phyloP scores from a whole-genome alignment of 2,888 invertebrate genomes.

The Parnassius mnemosyne region DNA sequence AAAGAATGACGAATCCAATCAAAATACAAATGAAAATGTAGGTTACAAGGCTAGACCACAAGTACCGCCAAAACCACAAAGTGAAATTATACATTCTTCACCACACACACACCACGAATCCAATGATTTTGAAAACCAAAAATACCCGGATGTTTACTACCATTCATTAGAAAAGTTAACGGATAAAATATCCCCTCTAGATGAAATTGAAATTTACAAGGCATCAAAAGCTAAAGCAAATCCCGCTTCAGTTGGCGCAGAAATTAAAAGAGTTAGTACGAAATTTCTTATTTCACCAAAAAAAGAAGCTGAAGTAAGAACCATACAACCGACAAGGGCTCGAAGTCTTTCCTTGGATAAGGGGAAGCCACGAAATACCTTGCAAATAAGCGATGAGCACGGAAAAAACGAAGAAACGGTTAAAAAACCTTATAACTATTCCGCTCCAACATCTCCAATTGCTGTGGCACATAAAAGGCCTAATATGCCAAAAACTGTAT shows the following conservation, averaged over 20 bases:
- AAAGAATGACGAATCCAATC: conserved; percentile 29
- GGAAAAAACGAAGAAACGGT: conserved; percentile 26
- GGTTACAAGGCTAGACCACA: conserved; percentile 48
- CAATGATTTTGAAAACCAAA: conserved; percentile 33
- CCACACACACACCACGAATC: conserved; percentile 29
- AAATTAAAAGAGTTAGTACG: conserved; percentile 72
- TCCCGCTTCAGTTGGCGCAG: conserved; percentile 69
- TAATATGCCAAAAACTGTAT: conserved; percentile 67
- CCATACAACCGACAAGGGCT: conserved; percentile 67
- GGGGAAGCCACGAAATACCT: conserved; percentile 33
- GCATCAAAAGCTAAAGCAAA: conserved; percentile 52
- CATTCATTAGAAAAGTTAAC: conserved; percentile 66
- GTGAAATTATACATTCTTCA: conserved; percentile 40
- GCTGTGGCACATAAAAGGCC: conserved; percentile 61
- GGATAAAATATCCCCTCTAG: conserved; percentile 54
- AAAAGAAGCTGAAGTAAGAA: conserved; percentile 72
- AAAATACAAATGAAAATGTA: conserved; percentile 37
- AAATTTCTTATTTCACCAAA: conserved; percentile 71
- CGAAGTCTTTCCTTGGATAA: conserved; percentile 65
- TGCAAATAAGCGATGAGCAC: conserved; percentile 12
- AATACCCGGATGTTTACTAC: conserved; percentile 67
- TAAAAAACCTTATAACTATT: conserved; percentile 63
- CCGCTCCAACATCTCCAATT: conserved; percentile 71
- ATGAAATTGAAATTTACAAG: conserved; percentile 61
- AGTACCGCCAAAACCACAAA: conserved; percentile 49